These are phyloP conservation scores for Zoroaster sp. DNA, from an alignment of 53 echinoderm and acorn worm species.

Conservation along the genomic window DNA sequence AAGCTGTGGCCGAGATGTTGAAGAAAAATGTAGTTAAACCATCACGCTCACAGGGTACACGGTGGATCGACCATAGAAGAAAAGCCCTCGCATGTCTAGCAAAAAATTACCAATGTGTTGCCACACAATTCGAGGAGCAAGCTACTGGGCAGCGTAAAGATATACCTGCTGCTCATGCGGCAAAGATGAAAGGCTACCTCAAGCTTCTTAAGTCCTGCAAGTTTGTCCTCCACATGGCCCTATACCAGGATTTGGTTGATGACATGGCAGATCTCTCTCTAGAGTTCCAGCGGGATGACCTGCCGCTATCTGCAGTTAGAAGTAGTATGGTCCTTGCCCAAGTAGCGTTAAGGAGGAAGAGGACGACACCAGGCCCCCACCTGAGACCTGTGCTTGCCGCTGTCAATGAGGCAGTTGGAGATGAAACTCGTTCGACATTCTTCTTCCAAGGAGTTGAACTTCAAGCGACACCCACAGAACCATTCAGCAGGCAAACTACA, in stretches of 20 bases:
- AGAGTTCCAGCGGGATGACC: background rate
- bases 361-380: background rate
- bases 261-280: background rate
- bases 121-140: background rate
- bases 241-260: constrained; percentile 16
- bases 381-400: background rate
- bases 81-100: background rate
- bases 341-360: background rate
- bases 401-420: background rate
- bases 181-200: background rate
- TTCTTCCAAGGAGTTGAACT: background rate
- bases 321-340: background rate
- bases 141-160: background rate
- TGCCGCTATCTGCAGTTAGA: background rate
- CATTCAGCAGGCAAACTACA: background rate
- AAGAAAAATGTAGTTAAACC: background rate
- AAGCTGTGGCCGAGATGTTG: background rate
- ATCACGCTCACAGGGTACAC: background rate
- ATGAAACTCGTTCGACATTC: no score
- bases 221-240: background rate
- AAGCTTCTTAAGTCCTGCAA: background rate
- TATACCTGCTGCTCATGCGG: background rate
- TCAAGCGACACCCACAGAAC: background rate
- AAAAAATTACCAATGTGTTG: background rate
- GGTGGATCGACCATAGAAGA: constrained; percentile 14